phyloP scores from a whole-genome alignment of 2,888 invertebrate genomes.

The Harpagoxenus sublaevis region DNA sequence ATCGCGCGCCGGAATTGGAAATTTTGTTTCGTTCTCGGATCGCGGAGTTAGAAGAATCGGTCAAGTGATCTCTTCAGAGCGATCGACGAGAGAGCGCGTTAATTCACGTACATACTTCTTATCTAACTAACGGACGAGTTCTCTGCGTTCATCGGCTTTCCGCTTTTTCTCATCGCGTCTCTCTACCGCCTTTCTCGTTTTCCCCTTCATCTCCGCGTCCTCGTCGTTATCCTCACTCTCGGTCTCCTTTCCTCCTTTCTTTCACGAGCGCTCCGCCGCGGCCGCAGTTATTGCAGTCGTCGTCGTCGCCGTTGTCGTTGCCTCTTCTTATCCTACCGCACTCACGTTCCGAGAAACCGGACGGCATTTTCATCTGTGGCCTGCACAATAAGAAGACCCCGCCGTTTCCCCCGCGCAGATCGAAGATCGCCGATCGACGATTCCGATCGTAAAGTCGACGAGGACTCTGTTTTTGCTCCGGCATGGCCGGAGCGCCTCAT shows the following conservation, averaged over 20 bases:
- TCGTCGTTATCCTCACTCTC: conserved; percentile 20
- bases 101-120: conserved; percentile 77
- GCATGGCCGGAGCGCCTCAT: conserved; percentile 7
- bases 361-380: conserved; percentile 70
- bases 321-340: conserved; percentile 58
- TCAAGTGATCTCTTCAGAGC: conserved; percentile 55
- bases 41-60: conserved; percentile 45
- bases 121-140: conserved; percentile 50
- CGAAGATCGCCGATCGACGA: conserved; percentile 35
- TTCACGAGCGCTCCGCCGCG: neutral
- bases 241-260: conserved; percentile 7
- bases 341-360: conserved; percentile 76
- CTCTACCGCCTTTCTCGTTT: neutral
- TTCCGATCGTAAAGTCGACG: conserved; percentile 49
- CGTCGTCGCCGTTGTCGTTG: conserved; percentile 5
- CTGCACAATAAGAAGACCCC: conserved; percentile 66
- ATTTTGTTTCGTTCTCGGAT: conserved; percentile 5
- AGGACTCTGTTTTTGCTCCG: conserved; percentile 37
- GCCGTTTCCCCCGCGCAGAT: conserved; percentile 35
- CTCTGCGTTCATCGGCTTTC: conserved; percentile 33
- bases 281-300: conserved; percentile 26
- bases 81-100: conserved; percentile 68
- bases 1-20: neutral
- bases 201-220: neutral
- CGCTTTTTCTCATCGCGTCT: conserved; percentile 39